These are phyloP conservation scores for Volucella inflata DNA, from an alignment of 2,888 invertebrate species.

Conservation along the genomic window DNA sequence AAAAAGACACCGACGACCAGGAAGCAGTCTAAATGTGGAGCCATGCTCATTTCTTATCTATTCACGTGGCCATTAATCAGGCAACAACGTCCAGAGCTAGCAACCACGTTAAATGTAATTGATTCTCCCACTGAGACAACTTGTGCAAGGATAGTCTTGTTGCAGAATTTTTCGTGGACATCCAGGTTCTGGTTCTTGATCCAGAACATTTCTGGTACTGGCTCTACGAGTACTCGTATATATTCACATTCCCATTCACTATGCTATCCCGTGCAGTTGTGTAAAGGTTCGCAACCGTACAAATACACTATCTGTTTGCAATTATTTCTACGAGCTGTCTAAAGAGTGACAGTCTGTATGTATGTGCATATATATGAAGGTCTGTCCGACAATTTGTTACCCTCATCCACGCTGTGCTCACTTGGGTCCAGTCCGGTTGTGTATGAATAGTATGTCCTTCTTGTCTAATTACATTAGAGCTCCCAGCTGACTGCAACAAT, in stretches of 20 bases:
- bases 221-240: too few relatives aligned
- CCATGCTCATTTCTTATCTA: slow-evolving; percentile 68
- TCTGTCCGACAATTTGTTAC: slow-evolving; percentile 33
- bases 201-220: not conserved
- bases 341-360: slow-evolving; percentile 10
- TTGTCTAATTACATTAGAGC: slow-evolving; percentile 74
- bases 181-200: not conserved
- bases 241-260: slow-evolving; percentile 5
- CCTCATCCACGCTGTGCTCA: not conserved
- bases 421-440: slow-evolving; percentile 14
- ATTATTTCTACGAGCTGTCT: slow-evolving; percentile 64
- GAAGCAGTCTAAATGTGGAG: slow-evolving; percentile 16
- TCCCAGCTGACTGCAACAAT: slow-evolving; percentile 70
- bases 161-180: slow-evolving; percentile 32
- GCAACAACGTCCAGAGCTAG: slow-evolving; percentile 65
- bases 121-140: slow-evolving; percentile 70
- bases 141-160: slow-evolving; percentile 38
- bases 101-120: slow-evolving; percentile 73
- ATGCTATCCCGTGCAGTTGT: slow-evolving; percentile 17
- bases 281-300: slow-evolving; percentile 36
- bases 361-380: slow-evolving; percentile 32
- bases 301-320: slow-evolving; percentile 70
- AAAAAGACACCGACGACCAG: not conserved
- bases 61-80: slow-evolving; percentile 73
- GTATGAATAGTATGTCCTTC: slow-evolving; percentile 57